Evolutionary conservation across 2,888 invertebrate genomes (phyloP), one percentile per base, ranked within the genome.

Genomic region (Megamerina dolium): DNA sequence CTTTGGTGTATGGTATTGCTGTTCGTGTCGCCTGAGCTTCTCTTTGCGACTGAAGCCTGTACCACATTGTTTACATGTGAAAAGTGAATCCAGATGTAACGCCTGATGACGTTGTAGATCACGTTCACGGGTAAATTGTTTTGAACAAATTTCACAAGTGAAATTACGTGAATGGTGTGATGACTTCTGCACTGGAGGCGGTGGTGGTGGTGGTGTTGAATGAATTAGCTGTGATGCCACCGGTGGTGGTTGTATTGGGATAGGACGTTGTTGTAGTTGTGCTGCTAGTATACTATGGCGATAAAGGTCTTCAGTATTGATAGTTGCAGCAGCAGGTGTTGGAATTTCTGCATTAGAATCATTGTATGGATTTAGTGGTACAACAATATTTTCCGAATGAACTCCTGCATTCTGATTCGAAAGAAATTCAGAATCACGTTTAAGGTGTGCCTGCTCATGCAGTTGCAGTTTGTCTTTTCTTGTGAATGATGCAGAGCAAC

Each of bases 21-120:
- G 72, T 66, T 81, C 79, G 66, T 85, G 85, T 41, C 82, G 74
- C 3, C 58, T 56, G 14, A 68, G 46, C 65, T 84, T 84, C 57
- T 85, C 84, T 57, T 82, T 83, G 35, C 81, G 75, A 29, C 78
- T 67, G 20, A 65, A 65, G 2, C 58, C 61, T 19, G 80, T 61
- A 50, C 79, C 79, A 67, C 85, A 85, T 43, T 77, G 75, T 37
- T 74, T 75, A 60, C 85, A 85, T 38, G 79, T 77, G 58, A 81
- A 83, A 2, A 83, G 78, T 54, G 82, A 81, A 67, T 80, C 83
- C 30, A 81, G 76, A 64, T 85, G 85, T 2, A 83, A 74, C 1
- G 78, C 74, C 13, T 78, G 74, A 66, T 85, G 85, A 1, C 83
- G 74, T 52, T 84, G 83, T 9, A 84, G 66, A 64, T 85, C 85